Evolutionary conservation across 2,113 vertebrate genomes (phyloP).

Genomic region (Hyla sarda): DNA sequence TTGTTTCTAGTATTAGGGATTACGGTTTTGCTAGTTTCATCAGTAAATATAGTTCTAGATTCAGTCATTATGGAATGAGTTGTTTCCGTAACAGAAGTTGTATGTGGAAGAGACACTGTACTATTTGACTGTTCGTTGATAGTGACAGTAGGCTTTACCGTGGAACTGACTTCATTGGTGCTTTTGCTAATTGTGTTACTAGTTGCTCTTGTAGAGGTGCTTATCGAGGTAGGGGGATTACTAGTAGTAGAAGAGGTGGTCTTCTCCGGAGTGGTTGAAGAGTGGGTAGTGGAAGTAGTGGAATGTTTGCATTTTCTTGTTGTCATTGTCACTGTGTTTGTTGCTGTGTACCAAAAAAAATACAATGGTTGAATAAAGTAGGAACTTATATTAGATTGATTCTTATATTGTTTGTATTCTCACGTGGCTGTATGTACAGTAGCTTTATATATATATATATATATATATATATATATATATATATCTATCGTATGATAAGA

Average conservation of each 20-base stretch:
- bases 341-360: too few species aligned
- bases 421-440: too few species aligned
- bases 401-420: too few species aligned
- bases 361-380: too few species aligned
- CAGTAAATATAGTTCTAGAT: too few species aligned
- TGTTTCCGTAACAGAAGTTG: background rate
- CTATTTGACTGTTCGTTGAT: background rate
- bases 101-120: background rate
- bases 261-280: background rate
- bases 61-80: background rate
- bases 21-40: background rate
- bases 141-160: background rate
- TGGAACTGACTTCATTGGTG: background rate
- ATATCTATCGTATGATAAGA: too few species aligned
- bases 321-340: too few species aligned
- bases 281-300: too few species aligned
- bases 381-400: too few species aligned
- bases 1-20: background rate
- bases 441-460: too few species aligned
- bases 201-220: background rate
- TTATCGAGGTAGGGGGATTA: background rate
- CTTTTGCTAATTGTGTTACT: background rate
- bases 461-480: too few species aligned
- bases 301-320: too few species aligned
- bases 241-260: background rate